A percentile compares a stretch with the other conserved stretches of the same genome.
phyloP scores from a whole-genome alignment of 2,797 vertebrate genomes.

The Eleutherodactylus coqui region DNA sequence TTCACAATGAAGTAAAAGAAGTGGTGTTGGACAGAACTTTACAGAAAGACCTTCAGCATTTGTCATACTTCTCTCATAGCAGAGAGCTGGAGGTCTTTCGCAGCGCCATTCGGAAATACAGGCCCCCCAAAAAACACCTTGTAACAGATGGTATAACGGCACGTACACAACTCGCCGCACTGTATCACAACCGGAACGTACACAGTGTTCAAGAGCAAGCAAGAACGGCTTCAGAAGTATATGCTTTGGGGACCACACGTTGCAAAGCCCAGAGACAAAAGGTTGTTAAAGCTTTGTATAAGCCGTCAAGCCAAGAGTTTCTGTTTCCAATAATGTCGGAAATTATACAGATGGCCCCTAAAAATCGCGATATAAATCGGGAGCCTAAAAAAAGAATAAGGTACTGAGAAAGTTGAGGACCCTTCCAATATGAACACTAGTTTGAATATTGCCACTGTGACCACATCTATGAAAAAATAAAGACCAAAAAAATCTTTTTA shows the following conservation, averaged over 20 bases:
- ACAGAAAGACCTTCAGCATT: not conserved
- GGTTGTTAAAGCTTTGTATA: not conserved
- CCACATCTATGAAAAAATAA: not conserved
- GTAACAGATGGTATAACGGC: slow-evolving; percentile 6
- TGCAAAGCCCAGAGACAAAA: slow-evolving; percentile 4
- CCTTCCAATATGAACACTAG: not conserved
- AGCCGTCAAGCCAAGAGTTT: slow-evolving; percentile 1
- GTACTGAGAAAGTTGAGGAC: not conserved
- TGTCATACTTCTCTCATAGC: not conserved
- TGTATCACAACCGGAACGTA: slow-evolving; percentile 13
- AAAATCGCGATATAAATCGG: not conserved
- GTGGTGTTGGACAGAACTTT: slow-evolving; percentile 3
- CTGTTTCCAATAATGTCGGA: slow-evolving; percentile 18
- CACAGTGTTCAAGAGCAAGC: not conserved
- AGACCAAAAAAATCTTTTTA: not conserved
- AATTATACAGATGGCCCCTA: slow-evolving; percentile 12
- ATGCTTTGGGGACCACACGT: not conserved
- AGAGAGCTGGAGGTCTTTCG: slow-evolving; percentile 10
- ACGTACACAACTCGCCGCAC: not conserved
- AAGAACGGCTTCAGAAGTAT: not conserved
- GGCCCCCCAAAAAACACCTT: not conserved
- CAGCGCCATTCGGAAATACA: not conserved
- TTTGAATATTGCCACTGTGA: not conserved
- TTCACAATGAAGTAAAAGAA: slow-evolving; percentile 10
- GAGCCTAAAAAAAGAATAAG: not conserved